Conservation (phyloP, 2,888 invertebrate genomes). For the Drosophila sordidula region DNA sequence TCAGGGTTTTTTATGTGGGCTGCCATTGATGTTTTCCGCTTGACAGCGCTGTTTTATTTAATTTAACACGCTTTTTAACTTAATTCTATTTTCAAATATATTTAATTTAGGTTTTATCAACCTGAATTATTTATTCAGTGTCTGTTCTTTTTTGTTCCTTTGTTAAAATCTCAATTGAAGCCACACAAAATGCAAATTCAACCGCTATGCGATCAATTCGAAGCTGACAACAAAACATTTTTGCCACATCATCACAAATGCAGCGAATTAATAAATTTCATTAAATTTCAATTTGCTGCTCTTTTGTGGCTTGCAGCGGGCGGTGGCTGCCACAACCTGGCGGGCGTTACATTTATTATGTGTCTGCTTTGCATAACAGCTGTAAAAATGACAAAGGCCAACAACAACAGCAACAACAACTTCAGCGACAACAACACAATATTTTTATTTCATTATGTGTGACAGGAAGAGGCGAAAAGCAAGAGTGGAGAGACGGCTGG, state of each 20-base stretch:
- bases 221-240: constrained; percentile 26
- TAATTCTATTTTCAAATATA: constrained; percentile 4
- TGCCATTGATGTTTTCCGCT: not conserved
- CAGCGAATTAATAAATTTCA: constrained; percentile 54
- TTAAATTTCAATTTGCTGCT: constrained; percentile 51
- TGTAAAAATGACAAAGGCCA: constrained; percentile 20
- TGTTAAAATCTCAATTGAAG: constrained; percentile 1
- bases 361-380: constrained; percentile 22
- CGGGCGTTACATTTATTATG: constrained; percentile 30
- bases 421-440: constrained; percentile 11
- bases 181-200: constrained; percentile 10
- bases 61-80: constrained; percentile 12
- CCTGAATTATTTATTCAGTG: constrained; percentile 4
- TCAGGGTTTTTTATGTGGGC: constrained; percentile 2
- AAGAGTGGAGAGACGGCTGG: not conserved
- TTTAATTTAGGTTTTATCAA: not conserved
- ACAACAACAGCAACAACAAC: not conserved
- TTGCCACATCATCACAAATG: constrained; percentile 60
- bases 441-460: constrained; percentile 49
- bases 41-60: constrained; percentile 4
- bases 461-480: constrained; percentile 4
- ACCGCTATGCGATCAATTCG: constrained; percentile 10
- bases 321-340: constrained; percentile 10
- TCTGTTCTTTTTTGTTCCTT: constrained; percentile 1
- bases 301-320: constrained; percentile 45